Conservation (phyloP, 2,888 invertebrate species). For the Pristionchus arcanus region DNA sequence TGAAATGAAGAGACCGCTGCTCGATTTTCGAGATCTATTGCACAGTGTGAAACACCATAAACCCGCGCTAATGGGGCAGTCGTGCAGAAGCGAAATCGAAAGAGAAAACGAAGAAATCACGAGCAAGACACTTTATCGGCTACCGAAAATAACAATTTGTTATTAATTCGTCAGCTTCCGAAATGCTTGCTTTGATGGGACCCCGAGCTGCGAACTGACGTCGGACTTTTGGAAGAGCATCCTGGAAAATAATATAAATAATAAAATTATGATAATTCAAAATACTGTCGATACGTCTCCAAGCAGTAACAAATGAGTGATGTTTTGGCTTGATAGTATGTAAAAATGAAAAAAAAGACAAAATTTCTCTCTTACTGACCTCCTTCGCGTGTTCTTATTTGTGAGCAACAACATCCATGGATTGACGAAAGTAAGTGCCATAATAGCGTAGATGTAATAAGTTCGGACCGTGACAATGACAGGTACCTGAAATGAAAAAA, state of each 20-base stretch:
- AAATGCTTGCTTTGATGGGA: not conserved
- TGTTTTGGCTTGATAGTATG: too few relatives aligned
- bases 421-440: slow-evolving; percentile 15
- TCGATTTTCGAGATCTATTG: too few relatives aligned
- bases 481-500: not conserved
- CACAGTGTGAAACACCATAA: too few relatives aligned
- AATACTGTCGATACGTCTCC: not conserved
- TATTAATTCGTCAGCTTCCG: not conserved
- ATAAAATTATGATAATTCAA: too few relatives aligned
- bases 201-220: not conserved
- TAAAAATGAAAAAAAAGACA: not conserved
- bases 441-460: slow-evolving; percentile 19
- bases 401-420: slow-evolving; percentile 21
- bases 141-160: too few relatives aligned
- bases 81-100: too few relatives aligned
- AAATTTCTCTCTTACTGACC: not conserved
- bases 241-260: not conserved
- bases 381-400: slow-evolving; percentile 23
- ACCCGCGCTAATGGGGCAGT: too few relatives aligned
- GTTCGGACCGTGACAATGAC: not conserved
- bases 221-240: slow-evolving; percentile 24
- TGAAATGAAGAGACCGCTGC: too few relatives aligned
- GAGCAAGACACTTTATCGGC: too few relatives aligned
- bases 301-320: too few relatives aligned
- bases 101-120: too few relatives aligned